A percentile compares a stretch with the other conserved stretches of the same genome.
Conservation (phyloP, 2,113 vertebrate species). For the Dascyllus trimaculatus region DNA sequence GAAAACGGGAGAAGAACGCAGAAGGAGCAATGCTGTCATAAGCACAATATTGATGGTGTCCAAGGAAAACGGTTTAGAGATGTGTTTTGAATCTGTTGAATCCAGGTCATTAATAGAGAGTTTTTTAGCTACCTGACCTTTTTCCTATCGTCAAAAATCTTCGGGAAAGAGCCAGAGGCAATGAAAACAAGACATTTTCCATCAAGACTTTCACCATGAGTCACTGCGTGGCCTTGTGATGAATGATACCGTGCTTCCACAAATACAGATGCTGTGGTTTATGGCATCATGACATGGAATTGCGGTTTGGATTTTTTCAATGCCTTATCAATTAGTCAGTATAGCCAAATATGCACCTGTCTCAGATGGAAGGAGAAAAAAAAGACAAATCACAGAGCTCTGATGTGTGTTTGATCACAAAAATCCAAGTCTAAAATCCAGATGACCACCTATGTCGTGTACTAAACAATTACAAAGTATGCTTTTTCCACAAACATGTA, state of each 20-base stretch:
- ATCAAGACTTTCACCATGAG: conserved; percentile 40
- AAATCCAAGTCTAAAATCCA: conserved; percentile 2
- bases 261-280: conserved; percentile 31
- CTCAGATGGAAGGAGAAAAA: conserved; percentile 17
- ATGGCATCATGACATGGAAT: conserved; percentile 9
- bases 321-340: conserved; percentile 24
- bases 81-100: conserved; percentile 35
- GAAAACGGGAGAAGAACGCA: conserved; percentile 43
- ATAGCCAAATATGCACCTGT: conserved; percentile 36
- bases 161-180: conserved; percentile 19
- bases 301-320: conserved; percentile 2
- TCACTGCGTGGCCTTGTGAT: conserved; percentile 21
- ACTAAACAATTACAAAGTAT: conserved; percentile 1
- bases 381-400: background rate
- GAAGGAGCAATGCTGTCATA: conserved; percentile 29
- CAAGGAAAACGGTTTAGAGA: conserved; percentile 47
- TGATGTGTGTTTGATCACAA: background rate
- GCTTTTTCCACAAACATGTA: background rate
- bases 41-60: conserved; percentile 29
- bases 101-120: conserved; percentile 8
- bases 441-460: conserved; percentile 1
- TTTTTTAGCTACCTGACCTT: conserved; percentile 31
- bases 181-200: conserved; percentile 25
- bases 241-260: conserved; percentile 18
- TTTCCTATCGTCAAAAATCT: conserved; percentile 14